phyloP scores from a whole-genome alignment of 2,888 invertebrate genomes.

The Chrysodeixis includens region DNA sequence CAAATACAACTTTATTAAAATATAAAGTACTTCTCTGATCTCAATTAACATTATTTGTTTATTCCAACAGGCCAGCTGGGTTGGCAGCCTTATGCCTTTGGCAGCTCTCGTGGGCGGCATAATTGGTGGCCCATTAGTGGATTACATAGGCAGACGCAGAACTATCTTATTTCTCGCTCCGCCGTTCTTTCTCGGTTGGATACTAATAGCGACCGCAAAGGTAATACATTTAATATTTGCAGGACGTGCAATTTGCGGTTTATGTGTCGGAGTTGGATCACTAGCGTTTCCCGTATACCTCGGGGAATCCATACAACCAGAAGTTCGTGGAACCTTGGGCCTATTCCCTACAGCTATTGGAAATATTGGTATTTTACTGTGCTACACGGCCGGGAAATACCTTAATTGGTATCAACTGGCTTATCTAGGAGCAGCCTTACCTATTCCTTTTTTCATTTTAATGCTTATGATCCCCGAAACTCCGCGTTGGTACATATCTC shows the following conservation, averaged over 20 bases:
- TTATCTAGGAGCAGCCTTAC: constrained; percentile 92
- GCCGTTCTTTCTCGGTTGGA: constrained; percentile 95
- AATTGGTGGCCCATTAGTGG: constrained; percentile 95
- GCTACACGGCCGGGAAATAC: constrained; percentile 94
- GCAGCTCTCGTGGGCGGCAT: constrained; percentile 96
- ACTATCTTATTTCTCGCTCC: constrained; percentile 94
- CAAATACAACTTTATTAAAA: constrained; percentile 14
- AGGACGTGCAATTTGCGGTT: constrained; percentile 95
- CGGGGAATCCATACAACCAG: constrained; percentile 97
- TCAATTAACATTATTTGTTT: constrained; percentile 17
- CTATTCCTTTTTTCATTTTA: constrained; percentile 94
- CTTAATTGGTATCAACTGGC: constrained; percentile 95
- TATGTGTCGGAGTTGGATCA: constrained; percentile 96
- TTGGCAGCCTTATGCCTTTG: constrained; percentile 96
- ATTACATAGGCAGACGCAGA: constrained; percentile 94
- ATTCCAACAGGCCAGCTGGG: constrained; percentile 93
- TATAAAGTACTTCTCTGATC: constrained; percentile 8
- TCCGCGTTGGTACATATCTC: constrained; percentile 96
- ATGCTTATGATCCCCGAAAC: constrained; percentile 97
- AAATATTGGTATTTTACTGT: constrained; percentile 94
- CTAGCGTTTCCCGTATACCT: constrained; percentile 97
- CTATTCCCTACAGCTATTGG: constrained; percentile 96
- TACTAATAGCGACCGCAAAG: constrained; percentile 93
- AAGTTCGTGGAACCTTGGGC: constrained; percentile 96
- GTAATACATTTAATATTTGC: constrained; percentile 92